Base-by-base conservation (phyloP, 2,113 vertebrate genomes). In the Burhinus bistriatus region DNA sequence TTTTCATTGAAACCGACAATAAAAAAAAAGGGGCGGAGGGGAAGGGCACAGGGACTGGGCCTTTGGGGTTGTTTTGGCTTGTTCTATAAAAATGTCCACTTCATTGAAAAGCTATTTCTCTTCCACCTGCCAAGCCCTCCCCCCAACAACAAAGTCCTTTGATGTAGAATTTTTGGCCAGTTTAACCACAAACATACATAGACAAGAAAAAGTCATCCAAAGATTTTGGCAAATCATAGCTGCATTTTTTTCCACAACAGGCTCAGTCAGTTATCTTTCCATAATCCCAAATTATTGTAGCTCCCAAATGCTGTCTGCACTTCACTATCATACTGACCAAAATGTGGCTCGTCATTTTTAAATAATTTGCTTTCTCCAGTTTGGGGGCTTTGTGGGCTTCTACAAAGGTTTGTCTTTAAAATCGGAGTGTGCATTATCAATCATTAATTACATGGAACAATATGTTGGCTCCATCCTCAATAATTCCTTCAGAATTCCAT, bases 11-110 rank as follows among this genome's bases (percentile, higher is more conserved):
- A 89, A 58, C 55, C 1, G 14, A 75, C n/a, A 64, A 71, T 17
- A 38, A 58, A 34, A n/a, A 16, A 16, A 29, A 54, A 17, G 19
- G 23, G 12, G 54, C 7, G 21, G 6, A 3, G 9, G 5, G 9
- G 5, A 7, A 9, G 20, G 14, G 14, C 17, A 45, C 0, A 1
- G 17, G 49, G 47, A 32, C 11, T 3, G n/a, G 26, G 54, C 32
- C 5, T 3, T 52, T 79, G 7, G 27, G 15, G 18, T 88, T 80
- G 40, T 34, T 73, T 83, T 66, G 68, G 11, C 15, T 71, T 20
- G 9, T 12, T 59, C 54, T 38, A 9, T 51, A 6, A 72, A 59
- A 70, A 52, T 5, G 36, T 29, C 62, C 64, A 66, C 52, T 57
- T 62, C 55, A 49, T 38, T 30, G 20, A 20, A 84, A 87, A 83